Conservation (phyloP, 2,888 invertebrate genomes). For the Philhelius pedissequus region DNA sequence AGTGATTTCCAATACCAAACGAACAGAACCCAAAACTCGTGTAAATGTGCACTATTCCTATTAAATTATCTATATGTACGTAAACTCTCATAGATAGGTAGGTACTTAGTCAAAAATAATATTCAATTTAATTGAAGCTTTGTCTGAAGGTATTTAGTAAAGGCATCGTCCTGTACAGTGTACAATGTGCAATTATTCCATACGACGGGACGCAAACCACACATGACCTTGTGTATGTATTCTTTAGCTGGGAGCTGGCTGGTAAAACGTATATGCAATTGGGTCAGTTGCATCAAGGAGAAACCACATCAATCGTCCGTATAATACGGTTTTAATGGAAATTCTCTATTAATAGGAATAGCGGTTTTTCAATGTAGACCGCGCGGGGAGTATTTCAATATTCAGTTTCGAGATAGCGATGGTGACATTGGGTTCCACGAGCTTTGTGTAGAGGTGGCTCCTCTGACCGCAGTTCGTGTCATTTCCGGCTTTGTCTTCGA, state of each 20-base stretch:
- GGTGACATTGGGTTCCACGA: background rate
- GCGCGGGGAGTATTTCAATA: background rate
- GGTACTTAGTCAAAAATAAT: background rate
- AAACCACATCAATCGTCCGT: conserved; percentile 64
- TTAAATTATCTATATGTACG: no score
- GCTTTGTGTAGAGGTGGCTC: background rate
- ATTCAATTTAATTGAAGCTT: background rate
- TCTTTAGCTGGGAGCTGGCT: conserved; percentile 1
- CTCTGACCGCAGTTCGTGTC: conserved; percentile 50
- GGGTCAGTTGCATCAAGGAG: conserved; percentile 55
- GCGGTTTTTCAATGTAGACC: conserved; percentile 47
- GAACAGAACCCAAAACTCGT: no score
- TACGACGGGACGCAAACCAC: conserved; percentile 18
- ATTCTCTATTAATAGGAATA: conserved; percentile 51
- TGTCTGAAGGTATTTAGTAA: conserved; percentile 1
- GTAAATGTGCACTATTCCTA: no score
- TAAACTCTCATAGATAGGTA: no score
- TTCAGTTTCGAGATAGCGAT: conserved; percentile 18
- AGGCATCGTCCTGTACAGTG: background rate
- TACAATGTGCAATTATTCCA: background rate
- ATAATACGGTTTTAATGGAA: conserved; percentile 64
- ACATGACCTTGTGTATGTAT: background rate
- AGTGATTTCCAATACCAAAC: no score
- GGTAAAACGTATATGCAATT: conserved; percentile 39
- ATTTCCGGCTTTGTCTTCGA: conserved; percentile 28